A percentile compares a stretch with the other conserved stretches of the same genome.
phyloP scores from a whole-genome alignment of 2,888 invertebrate genomes.

The Formica aserva region DNA sequence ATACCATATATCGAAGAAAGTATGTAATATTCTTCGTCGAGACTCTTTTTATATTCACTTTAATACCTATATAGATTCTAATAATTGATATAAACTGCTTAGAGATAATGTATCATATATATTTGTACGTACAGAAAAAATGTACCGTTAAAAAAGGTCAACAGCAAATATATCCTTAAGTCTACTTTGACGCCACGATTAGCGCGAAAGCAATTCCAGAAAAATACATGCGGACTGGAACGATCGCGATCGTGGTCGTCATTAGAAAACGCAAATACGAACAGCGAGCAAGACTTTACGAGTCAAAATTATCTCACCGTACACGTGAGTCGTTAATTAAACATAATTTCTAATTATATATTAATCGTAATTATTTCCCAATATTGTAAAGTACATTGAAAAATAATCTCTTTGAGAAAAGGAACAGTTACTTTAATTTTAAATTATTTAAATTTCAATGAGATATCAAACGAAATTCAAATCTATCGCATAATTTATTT shows the following conservation, averaged over 20 bases:
- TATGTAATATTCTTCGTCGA: slow-evolving; percentile 84
- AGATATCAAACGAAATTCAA: background rate
- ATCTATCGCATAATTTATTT: background rate
- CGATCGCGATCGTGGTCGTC: slow-evolving; percentile 92
- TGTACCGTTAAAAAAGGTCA: slow-evolving; percentile 91
- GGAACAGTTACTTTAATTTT: background rate
- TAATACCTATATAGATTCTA: background rate
- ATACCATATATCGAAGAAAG: slow-evolving; percentile 95
- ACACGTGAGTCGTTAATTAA: slow-evolving; percentile 87
- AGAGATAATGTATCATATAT: background rate
- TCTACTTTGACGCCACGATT: slow-evolving; percentile 93
- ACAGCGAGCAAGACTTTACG: slow-evolving; percentile 87
- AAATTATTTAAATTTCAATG: background rate
- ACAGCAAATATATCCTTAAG: slow-evolving; percentile 94
- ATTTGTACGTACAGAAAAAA: slow-evolving; percentile 87
- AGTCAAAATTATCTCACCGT: slow-evolving; percentile 92
- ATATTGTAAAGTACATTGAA: background rate
- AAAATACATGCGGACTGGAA: slow-evolving; percentile 88
- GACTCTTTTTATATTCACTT: background rate
- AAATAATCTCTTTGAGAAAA: background rate
- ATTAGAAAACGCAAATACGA: slow-evolving; percentile 88
- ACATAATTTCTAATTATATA: background rate
- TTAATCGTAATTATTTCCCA: background rate
- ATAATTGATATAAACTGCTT: background rate
- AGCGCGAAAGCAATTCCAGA: slow-evolving; percentile 90